Evolutionary conservation across 2,113 vertebrate species (phyloP).

Genomic region (Ancistrus triradiatus): DNA sequence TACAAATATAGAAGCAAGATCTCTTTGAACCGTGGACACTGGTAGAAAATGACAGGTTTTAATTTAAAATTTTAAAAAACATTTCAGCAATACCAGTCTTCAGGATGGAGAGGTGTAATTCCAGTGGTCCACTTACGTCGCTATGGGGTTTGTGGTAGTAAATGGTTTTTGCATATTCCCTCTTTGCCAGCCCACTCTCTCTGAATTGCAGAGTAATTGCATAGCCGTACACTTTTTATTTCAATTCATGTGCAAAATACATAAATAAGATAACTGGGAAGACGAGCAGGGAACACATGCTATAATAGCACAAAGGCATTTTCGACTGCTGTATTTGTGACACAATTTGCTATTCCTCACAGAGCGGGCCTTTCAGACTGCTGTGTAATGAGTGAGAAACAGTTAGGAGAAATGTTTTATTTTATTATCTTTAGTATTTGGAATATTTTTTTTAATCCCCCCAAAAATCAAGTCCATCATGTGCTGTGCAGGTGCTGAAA

Average conservation of each 20-base stretch:
- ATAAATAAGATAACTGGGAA: constrained; percentile 68
- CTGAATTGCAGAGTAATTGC: constrained; percentile 66
- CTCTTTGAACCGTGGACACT: constrained; percentile 10
- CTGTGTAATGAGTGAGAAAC: constrained; percentile 64
- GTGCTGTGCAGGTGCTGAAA: background rate
- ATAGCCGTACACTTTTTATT: constrained; percentile 56
- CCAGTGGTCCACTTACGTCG: constrained; percentile 47
- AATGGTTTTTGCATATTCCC: constrained; percentile 50
- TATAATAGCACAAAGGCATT: constrained; percentile 70
- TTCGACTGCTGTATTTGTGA: constrained; percentile 58
- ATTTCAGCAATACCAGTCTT: constrained; percentile 42
- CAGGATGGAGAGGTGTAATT: constrained; percentile 52
- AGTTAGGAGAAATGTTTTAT: constrained; percentile 64
- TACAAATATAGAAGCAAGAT: background rate
- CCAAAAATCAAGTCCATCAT: no score
- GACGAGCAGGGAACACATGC: constrained; percentile 46
- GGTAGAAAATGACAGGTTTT: constrained; percentile 9
- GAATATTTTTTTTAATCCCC: constrained; percentile 51
- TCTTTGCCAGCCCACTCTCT: constrained; percentile 44
- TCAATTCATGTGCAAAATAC: constrained; percentile 69
- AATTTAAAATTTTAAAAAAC: constrained; percentile 40
- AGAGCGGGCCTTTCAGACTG: constrained; percentile 64
- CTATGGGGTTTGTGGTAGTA: constrained; percentile 51
- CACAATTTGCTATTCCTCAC: constrained; percentile 63
- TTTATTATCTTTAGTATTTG: constrained; percentile 64